phyloP scores from a whole-genome alignment of 2,888 invertebrate species.

The Aelia acuminata region DNA sequence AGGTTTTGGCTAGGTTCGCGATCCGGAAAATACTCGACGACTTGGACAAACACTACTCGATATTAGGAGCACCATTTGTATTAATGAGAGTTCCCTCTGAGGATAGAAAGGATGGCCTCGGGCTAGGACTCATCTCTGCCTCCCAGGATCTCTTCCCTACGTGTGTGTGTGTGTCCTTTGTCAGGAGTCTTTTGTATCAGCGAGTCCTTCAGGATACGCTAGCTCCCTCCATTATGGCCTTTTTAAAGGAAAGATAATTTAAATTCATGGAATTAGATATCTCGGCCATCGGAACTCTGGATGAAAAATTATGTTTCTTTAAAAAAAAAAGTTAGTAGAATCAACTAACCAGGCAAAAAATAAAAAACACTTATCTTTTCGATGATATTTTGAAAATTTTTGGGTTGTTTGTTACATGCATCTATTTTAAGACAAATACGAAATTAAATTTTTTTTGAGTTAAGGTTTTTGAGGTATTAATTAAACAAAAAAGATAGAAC shows the following conservation, averaged over 20 bases:
- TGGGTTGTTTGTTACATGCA: too few relatives aligned
- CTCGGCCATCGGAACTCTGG: neutral
- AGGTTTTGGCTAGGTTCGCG: neutral
- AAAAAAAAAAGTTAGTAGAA: too few relatives aligned
- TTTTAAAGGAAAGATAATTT: neutral
- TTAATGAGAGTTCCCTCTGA: constrained; percentile 1
- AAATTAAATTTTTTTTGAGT: too few relatives aligned
- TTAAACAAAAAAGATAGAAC: too few relatives aligned
- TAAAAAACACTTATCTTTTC: too few relatives aligned
- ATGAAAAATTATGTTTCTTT: too few relatives aligned
- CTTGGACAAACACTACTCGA: neutral
- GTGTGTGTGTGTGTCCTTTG: neutral
- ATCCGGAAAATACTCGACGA: neutral
- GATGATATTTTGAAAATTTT: too few relatives aligned
- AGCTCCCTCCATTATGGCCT: too few relatives aligned
- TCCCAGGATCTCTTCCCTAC: neutral
- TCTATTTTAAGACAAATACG: too few relatives aligned
- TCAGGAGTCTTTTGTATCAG: constrained; percentile 14
- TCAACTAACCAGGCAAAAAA: too few relatives aligned
- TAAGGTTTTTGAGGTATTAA: too few relatives aligned
- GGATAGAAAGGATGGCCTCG: neutral
- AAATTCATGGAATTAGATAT: constrained; percentile 22
- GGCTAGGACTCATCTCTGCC: neutral
- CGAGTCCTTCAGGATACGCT: neutral
- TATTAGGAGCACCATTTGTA: constrained; percentile 25